Evolutionary conservation across 2,113 vertebrate genomes (phyloP).

Genomic region (Ctenomys sociabilis): DNA sequence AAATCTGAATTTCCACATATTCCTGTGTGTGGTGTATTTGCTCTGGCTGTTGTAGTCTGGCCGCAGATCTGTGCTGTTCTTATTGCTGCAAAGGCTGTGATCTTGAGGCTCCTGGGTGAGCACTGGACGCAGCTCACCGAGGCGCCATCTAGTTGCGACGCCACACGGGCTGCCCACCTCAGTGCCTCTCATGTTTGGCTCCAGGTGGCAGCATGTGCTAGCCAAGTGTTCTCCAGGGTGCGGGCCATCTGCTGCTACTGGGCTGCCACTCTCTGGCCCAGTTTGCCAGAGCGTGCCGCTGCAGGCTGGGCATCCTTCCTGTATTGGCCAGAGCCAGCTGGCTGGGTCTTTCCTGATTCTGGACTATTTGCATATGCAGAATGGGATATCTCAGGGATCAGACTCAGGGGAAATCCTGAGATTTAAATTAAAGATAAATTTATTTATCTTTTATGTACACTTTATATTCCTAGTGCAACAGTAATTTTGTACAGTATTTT

Average conservation of each 20-base stretch:
- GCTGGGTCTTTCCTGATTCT: background rate
- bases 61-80: background rate
- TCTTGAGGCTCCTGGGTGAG: background rate
- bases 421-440: too few species aligned
- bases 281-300: background rate
- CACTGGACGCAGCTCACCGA: slow-evolving; percentile 27
- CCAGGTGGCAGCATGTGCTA: background rate
- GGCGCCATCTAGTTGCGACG: background rate
- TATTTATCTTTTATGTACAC: background rate
- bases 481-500: background rate
- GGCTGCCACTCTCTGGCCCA: background rate
- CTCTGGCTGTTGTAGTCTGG: background rate
- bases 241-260: slow-evolving; percentile 1
- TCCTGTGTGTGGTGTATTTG: background rate
- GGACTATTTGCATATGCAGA: background rate
- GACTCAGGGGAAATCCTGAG: background rate
- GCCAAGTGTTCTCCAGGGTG: slow-evolving; percentile 14
- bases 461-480: background rate
- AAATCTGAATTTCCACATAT: background rate
- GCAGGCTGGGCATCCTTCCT: too few species aligned
- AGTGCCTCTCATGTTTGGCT: background rate
- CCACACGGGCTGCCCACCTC: background rate
- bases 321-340: background rate
- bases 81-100: background rate
- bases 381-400: background rate